These are phyloP conservation scores for Sprattus sprattus DNA, from an alignment of 2,113 vertebrate genomes.

Conservation along the genomic window DNA sequence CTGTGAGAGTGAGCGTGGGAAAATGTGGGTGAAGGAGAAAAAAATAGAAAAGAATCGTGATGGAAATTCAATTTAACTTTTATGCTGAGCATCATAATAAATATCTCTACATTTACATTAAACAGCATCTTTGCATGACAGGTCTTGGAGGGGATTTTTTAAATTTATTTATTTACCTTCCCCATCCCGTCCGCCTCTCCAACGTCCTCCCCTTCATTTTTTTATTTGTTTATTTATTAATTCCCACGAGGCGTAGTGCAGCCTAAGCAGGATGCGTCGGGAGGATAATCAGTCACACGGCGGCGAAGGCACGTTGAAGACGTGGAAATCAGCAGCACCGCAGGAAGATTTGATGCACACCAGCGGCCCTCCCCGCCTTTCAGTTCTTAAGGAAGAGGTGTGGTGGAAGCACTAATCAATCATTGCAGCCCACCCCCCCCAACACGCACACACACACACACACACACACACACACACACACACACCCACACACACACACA, in stretches of 20 bases:
- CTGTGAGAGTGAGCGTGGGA: background rate
- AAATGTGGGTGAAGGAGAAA: background rate
- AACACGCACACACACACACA: background rate
- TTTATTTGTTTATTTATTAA: conserved; percentile 25
- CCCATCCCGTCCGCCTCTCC: background rate
- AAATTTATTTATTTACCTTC: conserved; percentile 13
- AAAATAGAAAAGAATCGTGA: conserved; percentile 11
- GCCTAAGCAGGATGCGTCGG: conserved; percentile 42
- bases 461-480: background rate
- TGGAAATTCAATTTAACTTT: conserved; percentile 46
- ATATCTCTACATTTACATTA: conserved; percentile 42
- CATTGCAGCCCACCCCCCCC: conserved; percentile 8
- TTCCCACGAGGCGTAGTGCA: conserved; percentile 36
- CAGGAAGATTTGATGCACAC: conserved; percentile 5
- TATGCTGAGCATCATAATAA: conserved; percentile 45
- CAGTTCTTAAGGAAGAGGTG: conserved; percentile 22
- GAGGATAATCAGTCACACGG: conserved; percentile 44
- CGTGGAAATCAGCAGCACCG: conserved; percentile 34
- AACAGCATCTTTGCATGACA: conserved; percentile 23
- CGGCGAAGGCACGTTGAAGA: conserved; percentile 30
- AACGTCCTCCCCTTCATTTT: background rate
- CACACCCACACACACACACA: too few species aligned
- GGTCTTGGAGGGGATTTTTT: conserved; percentile 38
- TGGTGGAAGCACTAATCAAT: conserved; percentile 30
- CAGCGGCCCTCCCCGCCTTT: background rate